These are phyloP conservation scores for Coelopa pilipes DNA, from an alignment of 2,888 invertebrate genomes.

Conservation along the genomic window DNA sequence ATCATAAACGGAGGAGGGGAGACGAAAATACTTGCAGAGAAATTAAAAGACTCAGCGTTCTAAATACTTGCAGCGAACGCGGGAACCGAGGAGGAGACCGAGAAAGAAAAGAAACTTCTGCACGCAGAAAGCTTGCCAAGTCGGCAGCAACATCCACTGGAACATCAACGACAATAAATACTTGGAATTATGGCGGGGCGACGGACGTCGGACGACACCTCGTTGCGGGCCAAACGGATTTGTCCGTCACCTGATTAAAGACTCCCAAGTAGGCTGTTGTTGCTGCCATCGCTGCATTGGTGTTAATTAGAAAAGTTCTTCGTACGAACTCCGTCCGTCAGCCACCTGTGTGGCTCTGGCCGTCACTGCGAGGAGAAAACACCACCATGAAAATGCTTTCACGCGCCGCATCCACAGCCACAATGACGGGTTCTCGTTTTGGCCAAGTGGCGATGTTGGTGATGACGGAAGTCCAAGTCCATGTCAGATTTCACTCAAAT, in stretches of 20 bases:
- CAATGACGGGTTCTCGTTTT: conserved; percentile 3
- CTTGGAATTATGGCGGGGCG: conserved; percentile 4
- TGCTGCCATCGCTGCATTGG: conserved; percentile 14
- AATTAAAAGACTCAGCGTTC: neutral
- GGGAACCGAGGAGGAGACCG: neutral
- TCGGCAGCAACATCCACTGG: neutral
- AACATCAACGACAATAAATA: conserved; percentile 5
- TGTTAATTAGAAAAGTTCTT: conserved; percentile 43
- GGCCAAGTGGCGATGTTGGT: conserved; percentile 12
- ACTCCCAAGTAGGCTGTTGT: conserved; percentile 34
- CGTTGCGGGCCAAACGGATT: no score
- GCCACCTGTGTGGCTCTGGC: conserved; percentile 2
- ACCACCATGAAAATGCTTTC: conserved; percentile 26
- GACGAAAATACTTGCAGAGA: conserved; percentile 1
- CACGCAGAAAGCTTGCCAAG: no score
- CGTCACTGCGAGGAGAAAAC: neutral
- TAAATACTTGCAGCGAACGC: conserved; percentile 11
- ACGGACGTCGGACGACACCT: neutral
- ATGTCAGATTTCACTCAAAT: conserved; percentile 40
- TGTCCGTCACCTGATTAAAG: neutral
- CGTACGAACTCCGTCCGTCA: conserved; percentile 28
- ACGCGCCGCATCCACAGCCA: conserved; percentile 1
- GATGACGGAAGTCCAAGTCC: neutral
- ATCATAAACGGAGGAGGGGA: no score
- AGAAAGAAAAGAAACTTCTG: neutral